These are phyloP conservation scores for Tinea pellionella DNA, from an alignment of 2,888 invertebrate species.

Conservation along the genomic window DNA sequence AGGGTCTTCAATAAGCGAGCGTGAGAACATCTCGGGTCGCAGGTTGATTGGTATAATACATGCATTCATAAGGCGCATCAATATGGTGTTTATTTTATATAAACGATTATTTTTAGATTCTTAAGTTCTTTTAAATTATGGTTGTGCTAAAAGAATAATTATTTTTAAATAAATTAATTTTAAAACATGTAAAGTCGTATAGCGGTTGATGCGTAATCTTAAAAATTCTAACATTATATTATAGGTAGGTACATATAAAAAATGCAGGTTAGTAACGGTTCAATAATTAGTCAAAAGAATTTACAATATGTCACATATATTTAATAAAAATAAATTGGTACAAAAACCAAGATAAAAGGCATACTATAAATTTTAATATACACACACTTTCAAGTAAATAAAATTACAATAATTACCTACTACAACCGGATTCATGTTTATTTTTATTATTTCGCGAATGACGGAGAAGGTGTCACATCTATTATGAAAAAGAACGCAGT, in stretches of 20 bases:
- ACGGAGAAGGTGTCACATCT: not conserved
- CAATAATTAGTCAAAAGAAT: not conserved
- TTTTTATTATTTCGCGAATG: not conserved
- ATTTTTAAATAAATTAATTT: too few species aligned
- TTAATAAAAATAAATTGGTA: not conserved
- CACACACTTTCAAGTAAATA: not conserved
- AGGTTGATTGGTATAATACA: constrained; percentile 1
- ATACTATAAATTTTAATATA: not conserved
- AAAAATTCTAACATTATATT: not conserved
- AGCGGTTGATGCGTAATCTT: too few species aligned
- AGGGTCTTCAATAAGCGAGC: constrained; percentile 11
- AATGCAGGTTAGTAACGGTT: not conserved
- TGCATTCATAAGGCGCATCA: not conserved
- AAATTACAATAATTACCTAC: not conserved
- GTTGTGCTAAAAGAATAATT: too few species aligned
- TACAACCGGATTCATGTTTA: not conserved
- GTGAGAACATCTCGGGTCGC: constrained; percentile 3
- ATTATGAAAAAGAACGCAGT: not conserved
- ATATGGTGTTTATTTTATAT: not conserved
- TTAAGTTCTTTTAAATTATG: too few species aligned
- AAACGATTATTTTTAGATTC: not conserved
- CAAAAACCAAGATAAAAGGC: not conserved
- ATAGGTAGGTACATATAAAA: not conserved
- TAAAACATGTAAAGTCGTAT: too few species aligned
- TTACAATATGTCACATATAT: not conserved